Evolutionary conservation across 1,140 invertebrate genomes (phyloP).

Genomic region (Danaus plexippus): DNA sequence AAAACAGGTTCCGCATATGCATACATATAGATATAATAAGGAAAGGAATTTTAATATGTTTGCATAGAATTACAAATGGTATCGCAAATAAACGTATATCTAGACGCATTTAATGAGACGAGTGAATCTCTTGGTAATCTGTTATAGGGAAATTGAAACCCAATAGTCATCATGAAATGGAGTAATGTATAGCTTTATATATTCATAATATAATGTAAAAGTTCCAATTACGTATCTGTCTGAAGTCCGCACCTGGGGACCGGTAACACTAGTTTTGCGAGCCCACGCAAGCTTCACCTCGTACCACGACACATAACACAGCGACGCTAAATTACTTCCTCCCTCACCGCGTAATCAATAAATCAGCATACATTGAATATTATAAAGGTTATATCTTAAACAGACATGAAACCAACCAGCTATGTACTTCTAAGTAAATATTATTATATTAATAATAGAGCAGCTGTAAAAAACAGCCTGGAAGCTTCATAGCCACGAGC

Average conservation of each 20-base stretch:
- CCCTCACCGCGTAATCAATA: slow-evolving; percentile 1
- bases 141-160: slow-evolving; percentile 15
- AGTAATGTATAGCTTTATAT: slow-evolving; percentile 23
- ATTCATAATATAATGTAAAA: slow-evolving; percentile 30
- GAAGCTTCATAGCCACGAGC: no score
- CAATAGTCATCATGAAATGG: slow-evolving; percentile 17
- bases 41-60: slow-evolving; percentile 1
- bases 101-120: slow-evolving; percentile 10
- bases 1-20: no score
- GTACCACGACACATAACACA: slow-evolving; percentile 35
- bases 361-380: slow-evolving; percentile 5
- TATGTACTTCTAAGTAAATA: slow-evolving; percentile 2
- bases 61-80: slow-evolving; percentile 40
- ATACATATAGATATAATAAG: no score
- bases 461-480: no score
- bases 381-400: neutral
- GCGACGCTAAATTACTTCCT: slow-evolving; percentile 21
- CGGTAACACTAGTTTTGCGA: slow-evolving; percentile 56
- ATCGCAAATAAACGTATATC: slow-evolving; percentile 20
- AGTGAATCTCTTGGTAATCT: neutral
- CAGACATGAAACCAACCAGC: neutral
- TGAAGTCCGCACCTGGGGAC: slow-evolving; percentile 53
- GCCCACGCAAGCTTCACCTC: slow-evolving; percentile 47
- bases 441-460: no score
- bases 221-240: slow-evolving; percentile 35